These are phyloP conservation scores for Heliconius melpomene DNA, from an alignment of 1,140 invertebrate genomes.

Conservation along the genomic window DNA sequence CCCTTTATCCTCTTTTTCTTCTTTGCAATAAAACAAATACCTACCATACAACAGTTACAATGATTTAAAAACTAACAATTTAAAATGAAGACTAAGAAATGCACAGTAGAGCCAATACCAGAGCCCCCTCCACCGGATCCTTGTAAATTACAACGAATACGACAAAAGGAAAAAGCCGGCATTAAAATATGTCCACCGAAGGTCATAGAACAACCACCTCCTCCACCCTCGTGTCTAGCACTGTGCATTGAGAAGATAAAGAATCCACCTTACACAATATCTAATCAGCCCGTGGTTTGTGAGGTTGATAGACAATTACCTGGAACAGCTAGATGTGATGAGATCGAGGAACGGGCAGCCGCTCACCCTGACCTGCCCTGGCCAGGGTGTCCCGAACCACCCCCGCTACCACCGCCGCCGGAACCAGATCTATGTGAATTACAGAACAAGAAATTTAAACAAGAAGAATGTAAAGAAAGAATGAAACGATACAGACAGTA, in stretches of 20 bases:
- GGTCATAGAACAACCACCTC: conserved; percentile 42
- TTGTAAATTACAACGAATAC: conserved; percentile 54
- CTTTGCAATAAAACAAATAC: not conserved
- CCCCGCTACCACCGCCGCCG: conserved; percentile 46
- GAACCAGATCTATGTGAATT: conserved; percentile 53
- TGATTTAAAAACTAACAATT: conserved; percentile 12
- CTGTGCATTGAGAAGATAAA: conserved; percentile 65
- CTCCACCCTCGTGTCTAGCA: conserved; percentile 48
- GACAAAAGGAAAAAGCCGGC: conserved; percentile 53
- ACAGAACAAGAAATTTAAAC: conserved; percentile 42
- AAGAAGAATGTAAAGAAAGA: conserved; percentile 55
- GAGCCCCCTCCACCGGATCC: conserved; percentile 52
- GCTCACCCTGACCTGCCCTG: conserved; percentile 49
- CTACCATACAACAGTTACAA: not conserved
- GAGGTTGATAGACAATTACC: conserved; percentile 49
- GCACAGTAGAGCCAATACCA: conserved; percentile 49
- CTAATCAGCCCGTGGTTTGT: conserved; percentile 47
- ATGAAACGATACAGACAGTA: conserved; percentile 55
- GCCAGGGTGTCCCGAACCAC: conserved; percentile 51
- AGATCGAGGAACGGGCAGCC: conserved; percentile 42
- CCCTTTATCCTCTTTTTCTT: not conserved
- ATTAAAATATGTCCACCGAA: conserved; percentile 54
- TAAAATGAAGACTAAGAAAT: conserved; percentile 60
- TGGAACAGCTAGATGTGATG: conserved; percentile 55
- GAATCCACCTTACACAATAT: conserved; percentile 47